Percentiles rank a stretch among this genome's conserved stretches.
phyloP scores from a whole-genome alignment of 1,140 invertebrate genomes.

The Sogatella furcifera region DNA sequence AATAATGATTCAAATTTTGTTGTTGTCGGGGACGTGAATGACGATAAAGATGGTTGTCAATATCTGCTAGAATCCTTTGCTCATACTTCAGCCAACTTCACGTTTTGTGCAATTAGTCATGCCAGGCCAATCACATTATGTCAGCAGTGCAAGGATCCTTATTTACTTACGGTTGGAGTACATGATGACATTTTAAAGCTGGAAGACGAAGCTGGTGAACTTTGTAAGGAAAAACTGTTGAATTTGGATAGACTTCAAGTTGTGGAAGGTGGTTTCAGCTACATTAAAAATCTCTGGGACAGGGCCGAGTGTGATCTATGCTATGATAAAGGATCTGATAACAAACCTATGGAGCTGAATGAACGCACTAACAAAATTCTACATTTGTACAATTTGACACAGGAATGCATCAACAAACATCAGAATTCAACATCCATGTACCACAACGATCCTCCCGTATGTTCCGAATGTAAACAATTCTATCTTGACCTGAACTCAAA shows the following conservation, averaged over 20 bases:
- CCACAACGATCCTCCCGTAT: conserved; percentile 6
- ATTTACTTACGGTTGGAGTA: conserved; percentile 5
- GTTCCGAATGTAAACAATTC: conserved; percentile 12
- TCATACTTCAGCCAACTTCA: conserved; percentile 18
- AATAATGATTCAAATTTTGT: no score
- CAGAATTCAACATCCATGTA: background rate
- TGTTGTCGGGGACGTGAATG: background rate
- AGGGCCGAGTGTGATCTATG: conserved; percentile 20
- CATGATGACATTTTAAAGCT: conserved; percentile 11
- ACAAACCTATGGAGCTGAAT: conserved; percentile 11
- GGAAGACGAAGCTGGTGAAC: conserved; percentile 8
- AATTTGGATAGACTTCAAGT: conserved; percentile 22
- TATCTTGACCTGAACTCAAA: conserved; percentile 16
- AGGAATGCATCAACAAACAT: conserved; percentile 15
- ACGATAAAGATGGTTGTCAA: conserved; percentile 15
- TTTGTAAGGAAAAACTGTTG: conserved; percentile 18
- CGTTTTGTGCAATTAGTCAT: conserved; percentile 16
- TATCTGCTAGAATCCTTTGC: conserved; percentile 16
- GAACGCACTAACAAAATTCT: conserved; percentile 10
- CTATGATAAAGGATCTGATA: background rate
- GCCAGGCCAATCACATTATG: conserved; percentile 20
- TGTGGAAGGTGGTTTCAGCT: conserved; percentile 17
- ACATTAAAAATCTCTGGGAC: conserved; percentile 19
- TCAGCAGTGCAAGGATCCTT: conserved; percentile 14
- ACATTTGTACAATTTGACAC: conserved; percentile 1